Percentiles rank a stretch among this genome's conserved stretches.
phyloP scores from a whole-genome alignment of 2,888 invertebrate genomes.

The Lasioglossum oenotherae region DNA sequence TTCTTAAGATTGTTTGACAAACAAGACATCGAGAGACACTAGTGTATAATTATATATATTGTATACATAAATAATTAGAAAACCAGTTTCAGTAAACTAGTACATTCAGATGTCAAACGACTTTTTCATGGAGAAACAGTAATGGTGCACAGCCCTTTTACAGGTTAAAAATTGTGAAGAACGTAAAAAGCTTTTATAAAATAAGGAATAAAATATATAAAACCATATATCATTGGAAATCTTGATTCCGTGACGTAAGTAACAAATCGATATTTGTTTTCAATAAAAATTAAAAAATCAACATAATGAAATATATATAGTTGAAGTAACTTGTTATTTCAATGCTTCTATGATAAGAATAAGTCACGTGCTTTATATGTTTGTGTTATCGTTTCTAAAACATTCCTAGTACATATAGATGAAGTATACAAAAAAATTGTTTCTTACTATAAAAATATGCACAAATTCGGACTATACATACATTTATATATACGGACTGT shows the following conservation, averaged over 20 bases:
- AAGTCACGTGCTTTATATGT: too few species aligned
- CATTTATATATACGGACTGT: too few species aligned
- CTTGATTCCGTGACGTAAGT: background rate
- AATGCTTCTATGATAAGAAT: background rate
- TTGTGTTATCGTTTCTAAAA: too few species aligned
- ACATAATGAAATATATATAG: background rate
- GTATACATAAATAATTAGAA: background rate
- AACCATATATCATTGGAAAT: background rate
- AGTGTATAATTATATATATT: background rate
- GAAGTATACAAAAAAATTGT: too few species aligned
- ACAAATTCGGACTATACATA: too few species aligned
- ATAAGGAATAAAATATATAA: too few species aligned
- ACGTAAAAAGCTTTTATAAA: background rate
- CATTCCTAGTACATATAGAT: too few species aligned
- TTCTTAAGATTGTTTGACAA: background rate
- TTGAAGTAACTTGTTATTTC: background rate
- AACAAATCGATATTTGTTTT: background rate
- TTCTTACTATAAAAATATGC: too few species aligned
- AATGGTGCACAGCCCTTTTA: background rate
- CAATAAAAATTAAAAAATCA: background rate
- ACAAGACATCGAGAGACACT: background rate
- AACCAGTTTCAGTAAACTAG: background rate
- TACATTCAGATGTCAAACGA: background rate
- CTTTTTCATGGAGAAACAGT: background rate
- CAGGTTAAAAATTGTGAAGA: background rate